Evolutionary conservation across 1,140 invertebrate genomes (phyloP).

Genomic region (Macrostomum lignano): DNA sequence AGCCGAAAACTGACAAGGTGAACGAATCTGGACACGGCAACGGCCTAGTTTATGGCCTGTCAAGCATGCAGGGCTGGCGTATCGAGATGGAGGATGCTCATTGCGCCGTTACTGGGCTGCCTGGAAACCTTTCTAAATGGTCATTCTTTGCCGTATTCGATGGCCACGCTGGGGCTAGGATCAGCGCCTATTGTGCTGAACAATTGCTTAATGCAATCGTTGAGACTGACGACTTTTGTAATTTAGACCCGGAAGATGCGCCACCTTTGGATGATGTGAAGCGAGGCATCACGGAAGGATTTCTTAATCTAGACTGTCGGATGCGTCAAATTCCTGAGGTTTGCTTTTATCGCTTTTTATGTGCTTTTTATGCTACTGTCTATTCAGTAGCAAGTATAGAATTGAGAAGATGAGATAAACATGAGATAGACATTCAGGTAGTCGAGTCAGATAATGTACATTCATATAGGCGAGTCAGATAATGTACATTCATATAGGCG

Average conservation of each 20-base stretch:
- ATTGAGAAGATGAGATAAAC: no score
- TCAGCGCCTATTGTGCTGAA: conserved; percentile 68
- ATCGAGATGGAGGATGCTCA: conserved; percentile 84
- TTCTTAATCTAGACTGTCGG: conserved; percentile 37
- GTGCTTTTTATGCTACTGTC: no score
- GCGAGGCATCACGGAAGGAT: conserved; percentile 29
- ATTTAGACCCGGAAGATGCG: conserved; percentile 35
- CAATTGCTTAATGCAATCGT: conserved; percentile 36
- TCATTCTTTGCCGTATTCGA: conserved; percentile 97
- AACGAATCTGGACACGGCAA: conserved; percentile 65
- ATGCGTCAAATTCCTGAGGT: conserved; percentile 36
- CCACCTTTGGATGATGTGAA: conserved; percentile 6
- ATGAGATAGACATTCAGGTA: no score
- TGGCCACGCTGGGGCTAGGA: conserved; percentile 71
- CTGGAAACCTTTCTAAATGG: conserved; percentile 48
- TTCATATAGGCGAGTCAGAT: no score
- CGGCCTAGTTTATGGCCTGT: conserved; percentile 61
- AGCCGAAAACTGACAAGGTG: conserved; percentile 88
- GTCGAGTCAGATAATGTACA: no score
- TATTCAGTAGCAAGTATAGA: no score
- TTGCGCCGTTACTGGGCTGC: conserved; percentile 36
- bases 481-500: no score
- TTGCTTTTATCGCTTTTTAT: no score
- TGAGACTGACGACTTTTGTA: conserved; percentile 19
- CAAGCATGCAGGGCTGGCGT: conserved; percentile 88